Base-by-base conservation (phyloP, 2,888 invertebrate genomes). In the Elaeidobius kamerunicus region DNA sequence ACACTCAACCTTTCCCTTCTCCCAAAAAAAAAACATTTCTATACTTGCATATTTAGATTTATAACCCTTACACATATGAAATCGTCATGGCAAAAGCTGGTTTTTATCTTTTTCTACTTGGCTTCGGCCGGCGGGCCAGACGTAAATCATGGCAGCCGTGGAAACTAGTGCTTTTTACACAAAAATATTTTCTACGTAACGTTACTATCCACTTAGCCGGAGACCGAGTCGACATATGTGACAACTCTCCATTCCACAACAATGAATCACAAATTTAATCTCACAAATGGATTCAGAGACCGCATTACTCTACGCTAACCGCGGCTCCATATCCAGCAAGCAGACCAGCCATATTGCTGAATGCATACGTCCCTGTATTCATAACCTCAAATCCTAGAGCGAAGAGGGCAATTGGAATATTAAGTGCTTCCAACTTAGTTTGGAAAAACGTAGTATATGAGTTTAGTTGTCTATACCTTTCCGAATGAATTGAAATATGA, bases 191-290 rank as follows among this genome's bases (percentile, higher is more conserved):
- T 68, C 71, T 67, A 68, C 69, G 68, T 69, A 71, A 68, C 67
- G 67, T 70, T 71, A 57, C 51, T 52, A 53, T 51, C 57, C 57
- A 57, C 57, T 57, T 57, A 72, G 71, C 68, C 66, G 63, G 67
- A 68, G 69, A 69, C 71, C 70, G 69, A 68, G 63, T 72, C 77
- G 76, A 74, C 81, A 80, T 81, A 81, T 81, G 81, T 80, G 81
- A 80, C 79, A 79, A 78, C 72, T 80, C 77, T 73, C 73, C 73
- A 73, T 75, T 74, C 73, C 75, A 65, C 72, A 70, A 73, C 75
- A 69, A 75, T 75, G 80, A 78, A 79, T 80, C 79, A 79, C 78
- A 79, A 79, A 77, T 76, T 81, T 83, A 85, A 85, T 85, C 80
- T 83, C 80, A 76, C 81, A 82, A 84, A 84, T 84, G 81, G 81